phyloP scores from a whole-genome alignment of 64 coral and sea anemone species.

The Astreopora myriophthalma region DNA sequence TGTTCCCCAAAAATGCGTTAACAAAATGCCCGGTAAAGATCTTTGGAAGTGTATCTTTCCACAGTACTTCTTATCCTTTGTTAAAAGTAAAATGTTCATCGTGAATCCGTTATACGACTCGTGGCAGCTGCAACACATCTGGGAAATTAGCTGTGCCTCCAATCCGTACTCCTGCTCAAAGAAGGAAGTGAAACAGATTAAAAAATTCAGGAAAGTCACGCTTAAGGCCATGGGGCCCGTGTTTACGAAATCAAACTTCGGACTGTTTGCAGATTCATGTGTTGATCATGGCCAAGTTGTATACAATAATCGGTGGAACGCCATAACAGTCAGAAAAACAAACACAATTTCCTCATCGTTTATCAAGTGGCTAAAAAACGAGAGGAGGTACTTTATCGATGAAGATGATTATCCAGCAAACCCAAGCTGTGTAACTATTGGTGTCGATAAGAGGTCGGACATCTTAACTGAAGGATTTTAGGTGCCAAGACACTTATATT shows the following conservation, averaged over 20 bases:
- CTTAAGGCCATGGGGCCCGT: conserved; percentile 74
- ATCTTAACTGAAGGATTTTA: conserved; percentile 33
- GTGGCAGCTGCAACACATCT: conserved; percentile 81
- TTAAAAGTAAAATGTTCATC: conserved; percentile 67
- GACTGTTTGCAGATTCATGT: conserved; percentile 81
- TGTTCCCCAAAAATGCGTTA: conserved; percentile 62
- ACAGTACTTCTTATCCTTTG: conserved; percentile 69
- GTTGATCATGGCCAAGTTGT: conserved; percentile 84
- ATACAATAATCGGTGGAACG: conserved; percentile 43
- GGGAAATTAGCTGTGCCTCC: conserved; percentile 61
- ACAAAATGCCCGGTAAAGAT: conserved; percentile 15
- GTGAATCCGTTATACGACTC: conserved; percentile 87
- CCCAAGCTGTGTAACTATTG: conserved; percentile 40
- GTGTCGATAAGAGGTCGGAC: not conserved
- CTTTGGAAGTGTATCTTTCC: conserved; percentile 92
- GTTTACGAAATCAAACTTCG: conserved; percentile 2
- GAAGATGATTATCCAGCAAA: conserved; percentile 45
- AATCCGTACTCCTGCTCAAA: conserved; percentile 49
- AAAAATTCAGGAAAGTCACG: conserved; percentile 61
- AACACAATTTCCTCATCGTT: conserved; percentile 41
- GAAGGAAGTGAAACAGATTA: conserved; percentile 69
- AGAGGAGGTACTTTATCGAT: conserved; percentile 22
- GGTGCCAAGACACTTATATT: not conserved
- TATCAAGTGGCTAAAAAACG: conserved; percentile 9
- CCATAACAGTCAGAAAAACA: conserved; percentile 14